Conservation (phyloP, 2,888 invertebrate genomes). For the Heliothis peltigera region DNA sequence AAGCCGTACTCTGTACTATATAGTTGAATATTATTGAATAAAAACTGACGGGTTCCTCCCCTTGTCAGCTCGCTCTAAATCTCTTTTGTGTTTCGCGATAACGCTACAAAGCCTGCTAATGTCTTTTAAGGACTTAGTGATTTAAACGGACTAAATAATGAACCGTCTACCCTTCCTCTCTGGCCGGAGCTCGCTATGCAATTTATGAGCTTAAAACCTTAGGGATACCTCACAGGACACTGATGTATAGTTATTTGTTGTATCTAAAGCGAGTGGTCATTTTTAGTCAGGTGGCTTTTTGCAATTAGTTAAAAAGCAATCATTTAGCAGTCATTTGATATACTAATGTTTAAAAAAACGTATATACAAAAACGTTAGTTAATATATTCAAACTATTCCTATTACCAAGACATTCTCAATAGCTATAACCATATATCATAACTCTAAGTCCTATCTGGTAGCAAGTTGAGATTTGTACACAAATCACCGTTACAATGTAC, state of each 20-base stretch:
- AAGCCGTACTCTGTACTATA: slow-evolving; percentile 34
- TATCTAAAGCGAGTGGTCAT: slow-evolving; percentile 34
- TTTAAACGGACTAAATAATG: slow-evolving; percentile 90
- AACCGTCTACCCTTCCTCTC: slow-evolving; percentile 83
- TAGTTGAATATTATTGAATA: slow-evolving; percentile 75
- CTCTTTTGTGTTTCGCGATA: slow-evolving; percentile 89
- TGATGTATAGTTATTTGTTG: slow-evolving; percentile 35
- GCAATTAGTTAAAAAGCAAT: neutral
- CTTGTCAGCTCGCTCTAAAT: slow-evolving; percentile 77
- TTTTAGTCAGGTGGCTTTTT: slow-evolving; percentile 21
- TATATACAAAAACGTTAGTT: no score
- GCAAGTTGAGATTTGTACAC: slow-evolving; percentile 45
- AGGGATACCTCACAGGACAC: slow-evolving; percentile 60
- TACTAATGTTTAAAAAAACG: no score
- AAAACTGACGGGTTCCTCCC: slow-evolving; percentile 79
- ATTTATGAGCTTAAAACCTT: slow-evolving; percentile 82
- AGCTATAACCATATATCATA: slow-evolving; percentile 20
- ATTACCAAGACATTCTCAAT: neutral
- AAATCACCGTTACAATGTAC: slow-evolving; percentile 60
- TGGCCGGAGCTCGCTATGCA: slow-evolving; percentile 71
- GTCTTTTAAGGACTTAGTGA: slow-evolving; percentile 90
- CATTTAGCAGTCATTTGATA: neutral
- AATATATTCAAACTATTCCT: no score
- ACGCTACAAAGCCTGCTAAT: slow-evolving; percentile 89
- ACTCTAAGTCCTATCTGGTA: slow-evolving; percentile 19